These are phyloP conservation scores for Ctenochaetus hawaiiensis DNA, from an alignment of 2,797 vertebrate genomes.

Conservation along the genomic window DNA sequence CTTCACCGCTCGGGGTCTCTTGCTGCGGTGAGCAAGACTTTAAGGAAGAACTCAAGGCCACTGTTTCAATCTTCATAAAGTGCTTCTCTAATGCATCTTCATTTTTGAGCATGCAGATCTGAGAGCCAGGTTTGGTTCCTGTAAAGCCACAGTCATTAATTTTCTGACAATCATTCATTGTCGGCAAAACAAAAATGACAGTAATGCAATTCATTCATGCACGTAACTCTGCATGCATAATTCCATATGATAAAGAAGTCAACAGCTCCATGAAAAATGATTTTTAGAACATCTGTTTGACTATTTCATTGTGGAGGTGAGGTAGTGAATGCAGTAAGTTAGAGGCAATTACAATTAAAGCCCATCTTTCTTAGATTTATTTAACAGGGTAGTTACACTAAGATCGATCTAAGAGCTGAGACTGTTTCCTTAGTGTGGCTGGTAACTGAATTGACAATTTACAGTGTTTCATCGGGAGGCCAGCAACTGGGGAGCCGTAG, in stretches of 20 bases:
- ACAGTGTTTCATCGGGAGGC: not conserved
- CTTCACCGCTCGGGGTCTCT: not conserved
- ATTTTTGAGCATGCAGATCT: constrained; percentile 58
- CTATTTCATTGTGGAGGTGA: not conserved
- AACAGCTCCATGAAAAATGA: not conserved
- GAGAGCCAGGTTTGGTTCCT: constrained; percentile 71
- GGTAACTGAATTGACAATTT: constrained; percentile 2
- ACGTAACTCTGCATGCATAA: not conserved
- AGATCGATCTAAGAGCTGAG: not conserved
- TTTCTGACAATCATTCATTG: constrained; percentile 15
- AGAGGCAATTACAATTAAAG: constrained; percentile 11
- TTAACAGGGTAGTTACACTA: not conserved
- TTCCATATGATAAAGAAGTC: not conserved
- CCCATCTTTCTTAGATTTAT: constrained; percentile 9
- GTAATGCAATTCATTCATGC: not conserved
- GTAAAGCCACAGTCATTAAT: constrained; percentile 40
- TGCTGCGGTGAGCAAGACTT: constrained; percentile 68
- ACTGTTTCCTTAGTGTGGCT: not conserved
- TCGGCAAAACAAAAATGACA: constrained; percentile 13
- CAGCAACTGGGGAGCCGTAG: not conserved
- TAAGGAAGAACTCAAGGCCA: accelerated
- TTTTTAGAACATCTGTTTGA: constrained; percentile 7
- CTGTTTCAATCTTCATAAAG: constrained; percentile 32
- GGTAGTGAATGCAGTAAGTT: constrained; percentile 2
- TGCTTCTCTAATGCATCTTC: constrained; percentile 70